Evolutionary conservation across 1,140 invertebrate genomes (phyloP), one percentile per base, ranked within the genome.

Genomic region (Steinernema khuongi): DNA sequence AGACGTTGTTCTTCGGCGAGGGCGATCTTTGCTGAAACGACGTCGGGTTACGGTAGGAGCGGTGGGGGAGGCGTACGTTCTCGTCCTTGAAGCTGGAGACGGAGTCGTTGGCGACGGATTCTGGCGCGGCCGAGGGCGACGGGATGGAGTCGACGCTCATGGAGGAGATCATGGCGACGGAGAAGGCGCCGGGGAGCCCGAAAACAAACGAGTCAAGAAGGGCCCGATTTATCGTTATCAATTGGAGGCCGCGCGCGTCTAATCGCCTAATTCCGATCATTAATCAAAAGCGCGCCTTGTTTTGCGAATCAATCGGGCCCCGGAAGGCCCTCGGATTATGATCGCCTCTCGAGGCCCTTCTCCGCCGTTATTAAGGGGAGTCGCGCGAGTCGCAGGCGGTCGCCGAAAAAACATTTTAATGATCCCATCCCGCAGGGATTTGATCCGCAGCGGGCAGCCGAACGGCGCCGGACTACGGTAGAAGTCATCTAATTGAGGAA

Each of bases 261-360:
- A 60, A 60, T 60, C 50, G 50, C 50, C 50, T 60, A 60, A 60
- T 60, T 60, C 50, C 50, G 50, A 60, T 60, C 50, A 60, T 60
- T 60, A 60, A 60, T 60, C 50, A 60, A 60, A 60, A 22, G 19
- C 50, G 19, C 50, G 50, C 50, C 7, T 60, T 60, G 50, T 60
- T 60, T 60, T 60, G 50, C 50, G 50, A 60, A 60, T 60, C 50
- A 60, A 60, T 60, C 50, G 14, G 50, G 26, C 26, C 14, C 50
- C 50, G 50, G 4, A 7, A 22, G 14, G 50, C 50, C 50, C 4
- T 22, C 50, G 50, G 50, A 60, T 60, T 60, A 60, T 60, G 50
- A 60, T 60, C 50, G 50, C 22, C 26, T 60, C 50, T 26, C 50
- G 7, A 60, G 50, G 14, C 50, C 7, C 50, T 14, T 26, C 22